Evolutionary conservation across 2,797 vertebrate species (phyloP).

Genomic region (Mormyrops boulengeri): DNA sequence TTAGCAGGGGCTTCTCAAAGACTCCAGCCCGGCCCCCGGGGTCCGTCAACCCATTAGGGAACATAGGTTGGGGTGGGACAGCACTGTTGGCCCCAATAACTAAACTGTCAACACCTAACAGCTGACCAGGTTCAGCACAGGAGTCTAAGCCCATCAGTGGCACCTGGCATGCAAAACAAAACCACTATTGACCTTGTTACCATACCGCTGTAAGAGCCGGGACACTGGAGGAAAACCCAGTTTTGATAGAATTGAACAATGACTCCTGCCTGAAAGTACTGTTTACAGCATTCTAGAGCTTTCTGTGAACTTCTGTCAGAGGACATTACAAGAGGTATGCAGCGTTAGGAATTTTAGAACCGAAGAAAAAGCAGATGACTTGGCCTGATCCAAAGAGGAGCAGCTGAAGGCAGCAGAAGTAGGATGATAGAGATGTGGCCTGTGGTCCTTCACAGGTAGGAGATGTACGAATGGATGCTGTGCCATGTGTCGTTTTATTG

Average conservation of each 20-base stretch:
- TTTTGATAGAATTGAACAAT: background rate
- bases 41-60: background rate
- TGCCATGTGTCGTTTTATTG: conserved; percentile 14
- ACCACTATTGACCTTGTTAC: background rate
- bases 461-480: background rate
- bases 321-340: background rate
- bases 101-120: background rate
- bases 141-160: background rate
- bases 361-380: background rate
- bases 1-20: background rate
- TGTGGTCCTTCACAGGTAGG: background rate
- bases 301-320: background rate
- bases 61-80: background rate
- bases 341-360: background rate
- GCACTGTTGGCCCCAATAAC: background rate
- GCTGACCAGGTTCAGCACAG: background rate
- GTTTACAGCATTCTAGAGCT: background rate
- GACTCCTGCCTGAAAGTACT: background rate
- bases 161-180: background rate
- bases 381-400: background rate
- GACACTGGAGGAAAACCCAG: background rate
- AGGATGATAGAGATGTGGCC: background rate
- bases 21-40: background rate
- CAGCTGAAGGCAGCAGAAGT: background rate
- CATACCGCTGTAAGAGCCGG: background rate